Evolutionary conservation across 2,113 vertebrate species (phyloP).

Genomic region (Notiomystis cincta): DNA sequence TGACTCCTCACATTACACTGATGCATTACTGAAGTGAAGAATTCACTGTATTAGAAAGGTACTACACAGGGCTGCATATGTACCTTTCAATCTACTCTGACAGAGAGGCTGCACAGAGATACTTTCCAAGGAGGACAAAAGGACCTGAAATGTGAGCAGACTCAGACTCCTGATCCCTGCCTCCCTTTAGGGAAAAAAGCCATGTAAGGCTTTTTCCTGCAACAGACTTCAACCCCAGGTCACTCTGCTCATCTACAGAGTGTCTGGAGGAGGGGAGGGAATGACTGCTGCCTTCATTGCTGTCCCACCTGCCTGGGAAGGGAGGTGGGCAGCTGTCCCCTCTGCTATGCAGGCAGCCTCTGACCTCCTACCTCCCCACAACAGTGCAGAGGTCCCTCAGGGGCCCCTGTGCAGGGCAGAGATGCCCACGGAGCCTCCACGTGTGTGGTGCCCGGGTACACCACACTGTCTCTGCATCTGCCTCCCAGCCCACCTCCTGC

Average conservation of each 20-base stretch:
- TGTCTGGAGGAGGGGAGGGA: background rate
- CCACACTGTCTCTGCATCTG: background rate
- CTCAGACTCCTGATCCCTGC: background rate
- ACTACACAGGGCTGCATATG: background rate
- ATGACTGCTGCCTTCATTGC: background rate
- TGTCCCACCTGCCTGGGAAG: background rate
- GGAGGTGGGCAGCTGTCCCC: conserved; percentile 37
- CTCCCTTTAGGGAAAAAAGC: background rate
- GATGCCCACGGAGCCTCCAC: accelerated
- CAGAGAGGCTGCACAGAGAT: background rate
- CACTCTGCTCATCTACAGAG: background rate
- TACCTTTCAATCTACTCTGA: background rate
- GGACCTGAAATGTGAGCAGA: background rate
- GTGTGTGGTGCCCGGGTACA: accelerated
- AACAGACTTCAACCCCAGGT: background rate
- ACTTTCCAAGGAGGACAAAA: background rate
- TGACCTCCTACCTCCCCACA: background rate
- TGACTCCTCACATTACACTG: background rate
- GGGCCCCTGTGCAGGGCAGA: background rate
- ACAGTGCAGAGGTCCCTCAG: background rate
- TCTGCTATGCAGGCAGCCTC: background rate
- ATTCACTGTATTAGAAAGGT: background rate
- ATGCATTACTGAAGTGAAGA: background rate
- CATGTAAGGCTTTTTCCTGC: background rate
- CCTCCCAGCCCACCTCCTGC: background rate